Evolutionary conservation across 2,888 invertebrate genomes (phyloP).

Genomic region (Caradrina clavipalpis): DNA sequence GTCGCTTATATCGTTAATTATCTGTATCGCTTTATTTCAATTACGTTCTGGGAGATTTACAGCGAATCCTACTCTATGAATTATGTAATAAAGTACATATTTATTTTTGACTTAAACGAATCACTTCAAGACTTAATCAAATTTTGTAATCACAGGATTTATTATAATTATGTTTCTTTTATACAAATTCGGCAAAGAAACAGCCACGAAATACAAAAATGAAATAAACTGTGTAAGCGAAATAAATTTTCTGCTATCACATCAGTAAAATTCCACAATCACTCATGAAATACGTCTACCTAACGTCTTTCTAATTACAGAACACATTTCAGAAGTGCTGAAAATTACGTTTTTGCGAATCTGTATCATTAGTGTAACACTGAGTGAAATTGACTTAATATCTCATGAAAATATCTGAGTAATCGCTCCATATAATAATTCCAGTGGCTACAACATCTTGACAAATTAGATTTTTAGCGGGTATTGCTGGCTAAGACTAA

Average conservation of each 20-base stretch:
- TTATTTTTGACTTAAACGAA: slow-evolving; percentile 4
- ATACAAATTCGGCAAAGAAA: not conserved
- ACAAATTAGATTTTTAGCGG: slow-evolving; percentile 90
- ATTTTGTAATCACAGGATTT: not conserved
- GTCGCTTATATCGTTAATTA: slow-evolving; percentile 66
- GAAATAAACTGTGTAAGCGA: slow-evolving; percentile 26
- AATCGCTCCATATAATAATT: slow-evolving; percentile 62
- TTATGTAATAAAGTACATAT: slow-evolving; percentile 16
- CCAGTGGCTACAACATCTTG: slow-evolving; percentile 79
- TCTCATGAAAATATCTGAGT: slow-evolving; percentile 60
- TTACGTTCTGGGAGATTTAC: slow-evolving; percentile 58
- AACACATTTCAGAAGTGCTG: slow-evolving; percentile 58
- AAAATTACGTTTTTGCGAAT: slow-evolving; percentile 60
- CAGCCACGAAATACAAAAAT: slow-evolving; percentile 25
- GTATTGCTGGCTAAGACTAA: slow-evolving; percentile 88
- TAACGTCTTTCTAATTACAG: slow-evolving; percentile 60
- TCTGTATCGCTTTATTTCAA: slow-evolving; percentile 62
- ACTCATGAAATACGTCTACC: slow-evolving; percentile 54
- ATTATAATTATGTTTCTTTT: slow-evolving; percentile 1
- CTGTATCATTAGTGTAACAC: slow-evolving; percentile 61
- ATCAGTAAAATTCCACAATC: slow-evolving; percentile 47
- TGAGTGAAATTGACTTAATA: slow-evolving; percentile 61
- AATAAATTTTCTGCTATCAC: slow-evolving; percentile 43
- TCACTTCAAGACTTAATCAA: not conserved
- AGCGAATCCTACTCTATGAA: slow-evolving; percentile 56